Base-by-base conservation (phyloP, 1,140 invertebrate species). In the Drosophila azteca region DNA sequence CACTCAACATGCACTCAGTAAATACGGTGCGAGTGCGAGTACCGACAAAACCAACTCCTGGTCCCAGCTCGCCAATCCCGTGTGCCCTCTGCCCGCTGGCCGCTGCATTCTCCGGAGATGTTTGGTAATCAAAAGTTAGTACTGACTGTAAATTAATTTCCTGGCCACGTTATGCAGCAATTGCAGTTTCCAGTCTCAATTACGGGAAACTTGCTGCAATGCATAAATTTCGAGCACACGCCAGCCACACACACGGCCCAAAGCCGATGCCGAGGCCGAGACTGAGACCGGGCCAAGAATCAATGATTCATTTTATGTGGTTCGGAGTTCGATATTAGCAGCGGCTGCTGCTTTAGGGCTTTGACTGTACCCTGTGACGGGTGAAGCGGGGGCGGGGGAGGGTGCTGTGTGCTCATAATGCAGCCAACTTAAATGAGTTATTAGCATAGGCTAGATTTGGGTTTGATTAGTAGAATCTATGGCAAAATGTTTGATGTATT, bases 241-340 rank as follows among this genome's bases (percentile, higher is more conserved):
- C 35, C 39, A 50, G 45, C 60, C 57, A 69, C 62, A 62, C 62
- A 62, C 43, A 17, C 24, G 22, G n/a, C 59, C 45, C 59, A 22
- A 45, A 1, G 29, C 29, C 29, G 29, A 29, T 2, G n/a, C 17
- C 41, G 22, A 29, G 20, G 51, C 50, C 59, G 29, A 45, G 29
- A 6, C 29, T 6, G 29, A 17, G 20, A 45, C 11, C 51, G 24
- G 20, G 52, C 11, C 51, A 49, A 70, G 54, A 50, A 70, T 79
- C 61, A 70, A 71, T 85, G 78, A 85, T 81, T 85, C 87, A 87
- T 78, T 81, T 87, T 85, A 69, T 82, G 78, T 68, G 65, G 74
- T 65, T 51, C 22, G 44, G 48, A 58, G 53, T 65, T 75, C 72
- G 20, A 75, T 75, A 75, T 58, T 55, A 59, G 41, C 43, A 46